Conservation (phyloP, 1,140 invertebrate species). For the Cataglyphis hispanica region DNA sequence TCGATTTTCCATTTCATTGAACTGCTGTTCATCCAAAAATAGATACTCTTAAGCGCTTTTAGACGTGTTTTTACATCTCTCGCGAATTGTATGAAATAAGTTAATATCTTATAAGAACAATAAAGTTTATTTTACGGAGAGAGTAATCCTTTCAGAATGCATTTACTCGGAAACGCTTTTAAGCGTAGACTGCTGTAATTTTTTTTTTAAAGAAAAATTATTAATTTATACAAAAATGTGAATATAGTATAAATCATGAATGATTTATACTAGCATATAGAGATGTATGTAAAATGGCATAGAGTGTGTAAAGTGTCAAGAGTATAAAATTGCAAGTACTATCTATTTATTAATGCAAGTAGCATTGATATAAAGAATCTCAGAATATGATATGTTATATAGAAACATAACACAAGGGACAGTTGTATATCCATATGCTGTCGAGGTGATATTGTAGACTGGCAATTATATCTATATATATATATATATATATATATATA, state of each 20-base stretch:
- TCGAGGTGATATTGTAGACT: conserved; percentile 63
- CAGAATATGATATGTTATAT: conserved; percentile 46
- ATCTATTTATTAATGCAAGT: conserved; percentile 64
- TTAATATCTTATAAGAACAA: conserved; percentile 40
- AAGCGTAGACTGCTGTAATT: conserved; percentile 8
- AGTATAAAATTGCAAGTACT: conserved; percentile 37
- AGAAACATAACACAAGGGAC: conserved; percentile 21
- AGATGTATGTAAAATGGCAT: neutral
- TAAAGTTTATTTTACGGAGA: conserved; percentile 23
- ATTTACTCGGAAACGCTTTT: conserved; percentile 32
- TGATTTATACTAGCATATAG: neutral
- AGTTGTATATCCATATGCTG: conserved; percentile 40
- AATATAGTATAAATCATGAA: conserved; percentile 10
- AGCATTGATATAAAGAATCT: conserved; percentile 53
- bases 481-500: too few relatives aligned
- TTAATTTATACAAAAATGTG: conserved; percentile 34
- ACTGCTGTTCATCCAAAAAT: conserved; percentile 80
- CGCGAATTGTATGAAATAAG: conserved; percentile 37
- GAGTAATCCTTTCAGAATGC: conserved; percentile 13
- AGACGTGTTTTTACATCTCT: conserved; percentile 34
- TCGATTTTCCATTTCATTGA: conserved; percentile 79
- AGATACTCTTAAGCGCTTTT: conserved; percentile 69
- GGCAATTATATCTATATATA: conserved; percentile 44
- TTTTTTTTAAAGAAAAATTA: neutral
- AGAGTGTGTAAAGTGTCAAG: conserved; percentile 3